These are phyloP conservation scores for Psephotus haematonotus DNA, from an alignment of 2,113 vertebrate species.

Conservation along the genomic window DNA sequence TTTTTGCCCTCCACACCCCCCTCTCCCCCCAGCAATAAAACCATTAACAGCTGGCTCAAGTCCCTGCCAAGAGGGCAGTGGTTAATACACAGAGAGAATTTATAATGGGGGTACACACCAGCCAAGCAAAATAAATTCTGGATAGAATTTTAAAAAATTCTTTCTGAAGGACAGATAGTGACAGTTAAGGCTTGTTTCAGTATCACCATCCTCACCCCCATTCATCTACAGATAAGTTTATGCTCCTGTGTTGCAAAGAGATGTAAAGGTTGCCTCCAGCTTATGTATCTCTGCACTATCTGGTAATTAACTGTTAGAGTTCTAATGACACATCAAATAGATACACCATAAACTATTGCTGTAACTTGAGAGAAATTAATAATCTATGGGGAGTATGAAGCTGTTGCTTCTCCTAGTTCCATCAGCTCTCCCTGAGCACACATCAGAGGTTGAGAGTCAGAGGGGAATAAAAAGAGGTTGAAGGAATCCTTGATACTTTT, in stretches of 20 bases:
- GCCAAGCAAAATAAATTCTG: neutral
- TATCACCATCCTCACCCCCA: neutral
- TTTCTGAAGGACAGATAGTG: neutral
- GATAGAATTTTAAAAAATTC: neutral
- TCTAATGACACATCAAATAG: neutral
- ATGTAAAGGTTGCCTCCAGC: neutral
- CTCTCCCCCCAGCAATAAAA: no score
- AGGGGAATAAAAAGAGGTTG: neutral
- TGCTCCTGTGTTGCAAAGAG: neutral
- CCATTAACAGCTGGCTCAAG: conserved; percentile 42
- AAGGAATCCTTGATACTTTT: neutral
- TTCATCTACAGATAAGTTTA: neutral
- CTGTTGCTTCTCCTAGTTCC: neutral
- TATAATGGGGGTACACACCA: neutral
- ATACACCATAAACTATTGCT: neutral
- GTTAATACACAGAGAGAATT: conserved; percentile 9
- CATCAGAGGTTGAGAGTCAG: neutral
- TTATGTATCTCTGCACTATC: neutral
- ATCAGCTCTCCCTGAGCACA: neutral
- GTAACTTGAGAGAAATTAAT: neutral
- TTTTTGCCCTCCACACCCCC: no score
- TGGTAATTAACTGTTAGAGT: neutral
- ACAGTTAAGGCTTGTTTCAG: neutral
- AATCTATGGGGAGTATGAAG: neutral
- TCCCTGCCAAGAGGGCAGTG: conserved; percentile 19